Conservation (phyloP, 2,797 vertebrate species). For the Pangasius sanitwongsei region DNA sequence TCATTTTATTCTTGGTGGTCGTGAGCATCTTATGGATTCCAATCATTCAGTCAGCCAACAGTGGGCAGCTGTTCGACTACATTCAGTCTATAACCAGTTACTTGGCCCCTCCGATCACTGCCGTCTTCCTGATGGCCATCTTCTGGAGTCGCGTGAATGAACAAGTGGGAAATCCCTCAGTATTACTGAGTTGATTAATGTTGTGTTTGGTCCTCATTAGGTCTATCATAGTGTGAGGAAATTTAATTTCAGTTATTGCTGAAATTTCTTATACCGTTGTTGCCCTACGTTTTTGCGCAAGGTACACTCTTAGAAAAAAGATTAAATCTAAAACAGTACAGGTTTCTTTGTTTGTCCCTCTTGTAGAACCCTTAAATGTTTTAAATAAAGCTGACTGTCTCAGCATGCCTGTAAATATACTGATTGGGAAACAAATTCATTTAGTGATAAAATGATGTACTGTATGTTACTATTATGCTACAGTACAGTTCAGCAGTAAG, state of each 20-base stretch:
- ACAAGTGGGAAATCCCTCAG: constrained; percentile 74
- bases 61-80: constrained; percentile 92
- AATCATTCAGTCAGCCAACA: constrained; percentile 89
- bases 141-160: constrained; percentile 93
- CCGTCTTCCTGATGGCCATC: constrained; percentile 91
- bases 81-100: constrained; percentile 92
- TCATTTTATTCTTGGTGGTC: constrained; percentile 83
- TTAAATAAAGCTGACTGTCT: neutral
- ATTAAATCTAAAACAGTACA: neutral
- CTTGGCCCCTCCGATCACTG: constrained; percentile 88
- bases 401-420: neutral
- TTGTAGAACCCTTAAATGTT: neutral
- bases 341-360: neutral
- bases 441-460: neutral
- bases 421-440: neutral
- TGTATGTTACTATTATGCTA: neutral
- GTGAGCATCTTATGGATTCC: constrained; percentile 95
- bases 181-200: neutral
- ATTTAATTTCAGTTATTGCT: neutral
- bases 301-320: neutral
- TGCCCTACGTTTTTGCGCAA: neutral
- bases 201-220: neutral
- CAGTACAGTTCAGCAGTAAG: neutral
- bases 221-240: neutral
- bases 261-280: neutral